Evolutionary conservation across 1,140 invertebrate genomes (phyloP), one percentile per base, ranked within the genome.

Genomic region (Orchesella cincta): DNA sequence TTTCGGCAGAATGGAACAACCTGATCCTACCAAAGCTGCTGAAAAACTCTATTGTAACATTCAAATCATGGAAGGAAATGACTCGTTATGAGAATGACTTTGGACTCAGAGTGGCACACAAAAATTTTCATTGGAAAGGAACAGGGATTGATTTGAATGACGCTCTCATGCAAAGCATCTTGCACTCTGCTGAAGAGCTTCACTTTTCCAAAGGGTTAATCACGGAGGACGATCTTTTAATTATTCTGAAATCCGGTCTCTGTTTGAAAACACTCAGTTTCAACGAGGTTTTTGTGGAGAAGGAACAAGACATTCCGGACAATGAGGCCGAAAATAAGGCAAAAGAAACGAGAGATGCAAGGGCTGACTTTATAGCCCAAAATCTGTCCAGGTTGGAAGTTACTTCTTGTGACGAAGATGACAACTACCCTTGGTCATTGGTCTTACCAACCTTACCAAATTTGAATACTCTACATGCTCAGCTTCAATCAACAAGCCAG

Each of bases 321-420:
- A 39, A 67, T n/a, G 34, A 70, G 34, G 46, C 34, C 5, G 57
- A 29, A 29, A n/a, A 62, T 31, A n/a, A 52, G 28, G n/a, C 1
- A 39, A 26, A 52, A 35, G 34, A 20, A n/a, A 33, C 12, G 23
- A 14, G 1, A 31, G 67, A 8, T 34, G 31, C 14, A 71, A 23
- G 8, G 67, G 29, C 29, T 12, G 67, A 23, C 31, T 71, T 71
- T 5, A 71, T 16, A 14, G 62, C 0, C 8, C 16, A 33, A 1
- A 76, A 39, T 35, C 26, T 77, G 28, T 62, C 72, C 8, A 31
- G 77, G 14, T 72, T 78, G 46, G 77, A 78, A 26, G 77, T 78
- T 28, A 78, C 73, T 5, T 34, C 72, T 1, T 74, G 76, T 33
- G 72, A 74, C 67, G 35, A 78, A 8, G 73, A 72, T 33, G 26